Evolutionary conservation across 2,113 vertebrate species (phyloP), one percentile per base, ranked within the genome.

Genomic region (Scytalopus superciliaris): DNA sequence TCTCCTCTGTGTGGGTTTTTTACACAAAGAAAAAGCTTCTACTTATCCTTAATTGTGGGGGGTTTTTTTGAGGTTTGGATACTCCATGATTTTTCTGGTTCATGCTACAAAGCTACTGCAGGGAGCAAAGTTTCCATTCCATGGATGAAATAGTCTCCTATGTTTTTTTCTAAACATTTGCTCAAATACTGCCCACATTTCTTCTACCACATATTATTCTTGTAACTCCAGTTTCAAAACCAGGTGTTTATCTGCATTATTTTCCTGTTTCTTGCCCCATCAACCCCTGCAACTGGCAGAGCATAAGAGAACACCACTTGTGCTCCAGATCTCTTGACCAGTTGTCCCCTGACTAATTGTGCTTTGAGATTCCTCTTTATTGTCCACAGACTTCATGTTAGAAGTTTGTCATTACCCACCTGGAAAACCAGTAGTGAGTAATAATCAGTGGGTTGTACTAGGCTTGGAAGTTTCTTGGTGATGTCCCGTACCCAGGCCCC

Each of bases 141-240:
- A 35, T 0, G 0, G 8, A 14, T 52, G 42, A 40, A 72, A 50
- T 4, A 52, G 3, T 42, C 28, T 73, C 31, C 62, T 57, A 45
- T 4, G 12, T 19, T 49, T 76, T 90, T 62, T 74, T 27, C 37
- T 85, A 44, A 85, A 42, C 1, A 0, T 63, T 67, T 85, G 55
- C 70, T 91, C 53, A 49, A 84, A 73, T 80, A 55, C 72, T 56
- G 19, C 10, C 33, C 25, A 35, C 24, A 14, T 66, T 82, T 81
- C 19, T 79, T 91, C 24, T 39, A 33, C 40, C 12, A 47, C 12
- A 27, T 59, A 7, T 13, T 92, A 21, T 93, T 66, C 17, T 44
- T 7, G 44, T 44, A 44, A 44, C 44, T 19, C 17, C 44, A 44
- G 44, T 64, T 64, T 42, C 62, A 64, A 63, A 42, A 12, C 39